Base-by-base conservation (phyloP, 2,797 vertebrate genomes). In the Miichthys miiuy region DNA sequence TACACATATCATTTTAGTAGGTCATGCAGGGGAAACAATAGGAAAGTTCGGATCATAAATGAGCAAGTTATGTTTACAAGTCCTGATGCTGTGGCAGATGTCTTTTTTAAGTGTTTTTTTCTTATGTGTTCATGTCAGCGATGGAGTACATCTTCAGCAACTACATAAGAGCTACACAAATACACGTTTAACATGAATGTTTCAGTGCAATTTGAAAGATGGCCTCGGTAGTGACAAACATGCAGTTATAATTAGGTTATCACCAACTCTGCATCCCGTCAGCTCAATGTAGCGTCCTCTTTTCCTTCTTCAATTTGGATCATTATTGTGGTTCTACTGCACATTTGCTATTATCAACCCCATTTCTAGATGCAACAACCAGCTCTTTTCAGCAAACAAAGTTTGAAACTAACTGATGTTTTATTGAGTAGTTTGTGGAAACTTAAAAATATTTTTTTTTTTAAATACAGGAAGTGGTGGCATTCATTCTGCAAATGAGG, bases 1-100 rank as follows among this genome's bases (percentile, higher is more conserved):
- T 38, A 48, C 58, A 42, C 61, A 65, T 69, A 11, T 85, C 80
- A 58, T 77, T 75, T 38, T 79, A 82, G 12, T 78, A 57, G 75
- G 74, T 78, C 68, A 44, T 61, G 64, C 21, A 34, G 2, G 11
- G 50, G 38, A 61, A 73, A 81, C 75, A 81, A 76, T 60, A 1
- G 56, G 8, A 41, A 30, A 0, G 52, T 38, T 76, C 61, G 20
- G 54, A 21, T 69, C 56, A 41, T 42, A 57, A 71, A 60, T 20
- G 6, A 21, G n/a, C 23, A 8, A n/a, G 56, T 47, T 47, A 20
- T 47, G 51, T 71, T 47, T 55, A 8, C 2, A 55, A 11, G 13
- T 61, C 17, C 7, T 13, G 13, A 54, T 21, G 23, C n/a, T 44
- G 11, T 52, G 46, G 21, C 13, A 34, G 18, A 25, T 47, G 3